Evolutionary conservation across 1,140 invertebrate genomes (phyloP), one percentile per base, ranked within the genome.

Genomic region (Drosophila auraria): DNA sequence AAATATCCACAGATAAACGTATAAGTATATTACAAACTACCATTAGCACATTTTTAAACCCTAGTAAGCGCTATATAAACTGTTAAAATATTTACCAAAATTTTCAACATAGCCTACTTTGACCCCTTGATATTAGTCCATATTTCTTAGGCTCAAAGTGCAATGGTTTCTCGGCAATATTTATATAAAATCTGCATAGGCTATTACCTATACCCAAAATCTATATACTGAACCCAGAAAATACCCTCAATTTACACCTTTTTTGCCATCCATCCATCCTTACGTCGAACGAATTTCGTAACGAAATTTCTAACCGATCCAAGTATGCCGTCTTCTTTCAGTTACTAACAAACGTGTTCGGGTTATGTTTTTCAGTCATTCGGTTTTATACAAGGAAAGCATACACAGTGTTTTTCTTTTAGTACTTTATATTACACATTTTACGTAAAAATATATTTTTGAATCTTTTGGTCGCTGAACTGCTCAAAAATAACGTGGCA

Each of bases 291-390:
- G n/a, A 17, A 30, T 25, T 58, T 17, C 12, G 2, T 2, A 4
- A 7, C 5, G 1, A 30, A 47, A 36, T 58, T 70, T 40, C 5
- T 17, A 2, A 44, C 9, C 20, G 6, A 74, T 75, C 73, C 50
- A 74, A 76, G 73, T 75, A 64, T 27, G 17, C 70, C 12, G 0
- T 9, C 12, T 57, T 30, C 27, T 65, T 53, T 0, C 23, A 75
- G 53, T 75, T 63, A 36, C 7, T 20, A 17, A 36, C 6, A 42
- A 59, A 12, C 36, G 36, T 23, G 17, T 36, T 60, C 27, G 33
- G 51, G 30, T 49, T 23, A 58, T 42, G 51, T 44, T 57, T 65
- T 36, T 76, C 56, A 57, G 68, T 76, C 45, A 51, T 59, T 76
- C 59, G 20, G 49, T 56, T 57, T 74, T 74, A 11, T 49, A 36